A percentile compares a stretch with the other conserved stretches of the same genome.
These are phyloP conservation scores for Pseudochirops cupreus DNA, from an alignment of 2,797 vertebrate species.

Conservation along the genomic window DNA sequence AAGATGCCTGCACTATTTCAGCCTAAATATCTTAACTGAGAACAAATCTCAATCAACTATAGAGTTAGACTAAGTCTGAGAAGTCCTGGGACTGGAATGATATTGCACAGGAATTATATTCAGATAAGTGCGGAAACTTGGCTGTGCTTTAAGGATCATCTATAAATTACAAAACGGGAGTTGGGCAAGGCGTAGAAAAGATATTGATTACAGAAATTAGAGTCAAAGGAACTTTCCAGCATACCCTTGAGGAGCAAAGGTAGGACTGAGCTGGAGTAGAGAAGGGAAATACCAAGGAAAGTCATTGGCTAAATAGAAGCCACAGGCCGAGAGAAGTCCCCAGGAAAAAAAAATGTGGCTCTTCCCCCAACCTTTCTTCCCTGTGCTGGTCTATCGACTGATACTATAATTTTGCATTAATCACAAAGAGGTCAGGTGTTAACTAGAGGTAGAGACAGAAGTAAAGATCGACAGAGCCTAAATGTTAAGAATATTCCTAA, in stretches of 20 bases:
- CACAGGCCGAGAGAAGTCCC: neutral
- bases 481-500: neutral
- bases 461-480: neutral
- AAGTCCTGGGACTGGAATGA: neutral
- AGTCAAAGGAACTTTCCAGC: neutral
- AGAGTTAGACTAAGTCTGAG: neutral
- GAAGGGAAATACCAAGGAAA: neutral
- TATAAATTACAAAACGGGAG: neutral
- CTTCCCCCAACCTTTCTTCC: neutral
- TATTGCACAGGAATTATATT: neutral
- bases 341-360: neutral
- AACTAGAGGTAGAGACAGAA: neutral
- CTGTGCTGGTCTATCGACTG: neutral
- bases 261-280: neutral
- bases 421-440: neutral
- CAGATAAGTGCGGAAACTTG: neutral
- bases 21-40: neutral
- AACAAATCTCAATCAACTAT: neutral
- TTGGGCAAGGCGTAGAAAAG: neutral
- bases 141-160: neutral
- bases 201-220: neutral
- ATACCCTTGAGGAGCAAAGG: neutral
- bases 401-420: neutral
- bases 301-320: neutral
- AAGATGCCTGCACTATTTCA: neutral